Conservation (phyloP, 2,113 vertebrate genomes). For the Xyrauchen texanus region DNA sequence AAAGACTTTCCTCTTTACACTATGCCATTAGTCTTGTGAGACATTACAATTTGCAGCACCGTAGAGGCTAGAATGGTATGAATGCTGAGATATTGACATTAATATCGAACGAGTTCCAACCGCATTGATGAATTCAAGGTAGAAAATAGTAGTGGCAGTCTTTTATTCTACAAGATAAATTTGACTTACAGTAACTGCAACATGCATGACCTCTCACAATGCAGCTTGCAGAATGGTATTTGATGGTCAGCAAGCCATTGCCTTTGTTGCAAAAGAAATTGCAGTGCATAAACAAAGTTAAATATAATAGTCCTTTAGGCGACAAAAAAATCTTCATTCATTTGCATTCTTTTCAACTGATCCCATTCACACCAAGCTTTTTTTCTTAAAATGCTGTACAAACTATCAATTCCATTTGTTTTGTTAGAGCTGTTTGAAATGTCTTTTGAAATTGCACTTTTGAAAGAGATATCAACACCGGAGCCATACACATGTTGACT, state of each 20-base stretch:
- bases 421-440: not conserved
- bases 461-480: not conserved
- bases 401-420: not conserved
- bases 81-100: not conserved
- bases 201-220: not conserved
- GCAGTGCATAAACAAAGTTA: not conserved
- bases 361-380: not conserved
- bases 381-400: not conserved
- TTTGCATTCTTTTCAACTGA: too few relatives aligned
- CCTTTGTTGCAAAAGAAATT: not conserved
- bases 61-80: not conserved
- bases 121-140: not conserved
- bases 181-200: not conserved
- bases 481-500: not conserved
- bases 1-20: conserved; percentile 7
- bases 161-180: not conserved
- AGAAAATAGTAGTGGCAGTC: not conserved
- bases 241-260: not conserved
- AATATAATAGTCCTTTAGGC: too few relatives aligned
- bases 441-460: not conserved
- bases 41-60: not conserved
- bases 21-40: conserved; percentile 12
- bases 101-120: not conserved
- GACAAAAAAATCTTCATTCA: not conserved
- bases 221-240: not conserved